Percentiles rank a stretch among this genome's conserved stretches.
These are phyloP conservation scores for Trididemnum nubilum DNA, from an alignment of 23 tunicate species.

Conservation along the genomic window DNA sequence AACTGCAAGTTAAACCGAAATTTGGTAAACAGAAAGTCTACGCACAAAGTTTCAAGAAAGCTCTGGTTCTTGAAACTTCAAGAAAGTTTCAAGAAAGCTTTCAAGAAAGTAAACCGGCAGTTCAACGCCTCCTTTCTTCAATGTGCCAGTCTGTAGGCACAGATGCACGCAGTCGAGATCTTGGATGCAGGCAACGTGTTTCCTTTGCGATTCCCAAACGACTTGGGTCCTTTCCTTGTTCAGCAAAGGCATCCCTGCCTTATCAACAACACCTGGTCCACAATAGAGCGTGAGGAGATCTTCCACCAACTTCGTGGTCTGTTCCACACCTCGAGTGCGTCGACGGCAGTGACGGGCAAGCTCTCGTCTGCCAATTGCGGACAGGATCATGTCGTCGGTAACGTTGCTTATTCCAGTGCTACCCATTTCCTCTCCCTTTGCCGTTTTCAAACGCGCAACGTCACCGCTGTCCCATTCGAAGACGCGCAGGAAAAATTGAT, in stretches of 20 bases:
- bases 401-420: neutral
- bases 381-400: neutral
- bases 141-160: constrained; percentile 13
- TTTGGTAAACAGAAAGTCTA: too few relatives aligned
- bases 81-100: too few relatives aligned
- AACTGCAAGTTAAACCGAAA: too few relatives aligned
- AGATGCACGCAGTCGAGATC: constrained; percentile 4
- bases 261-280: neutral
- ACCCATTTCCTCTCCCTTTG: constrained; percentile 4
- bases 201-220: constrained; percentile 26
- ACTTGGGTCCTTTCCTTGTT: neutral
- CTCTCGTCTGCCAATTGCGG: neutral
- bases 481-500: constrained; percentile 1
- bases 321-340: neutral
- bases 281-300: neutral
- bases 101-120: neutral
- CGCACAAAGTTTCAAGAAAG: too few relatives aligned
- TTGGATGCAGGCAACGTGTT: constrained; percentile 44
- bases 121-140: constrained; percentile 19
- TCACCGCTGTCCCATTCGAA: constrained; percentile 32
- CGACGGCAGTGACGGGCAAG: constrained; percentile 23
- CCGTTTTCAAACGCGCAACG: neutral
- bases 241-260: neutral
- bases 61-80: neutral
- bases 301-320: neutral